These are phyloP conservation scores for Erpornis zantholeuca DNA, from an alignment of 2,113 vertebrate species.

Conservation along the genomic window DNA sequence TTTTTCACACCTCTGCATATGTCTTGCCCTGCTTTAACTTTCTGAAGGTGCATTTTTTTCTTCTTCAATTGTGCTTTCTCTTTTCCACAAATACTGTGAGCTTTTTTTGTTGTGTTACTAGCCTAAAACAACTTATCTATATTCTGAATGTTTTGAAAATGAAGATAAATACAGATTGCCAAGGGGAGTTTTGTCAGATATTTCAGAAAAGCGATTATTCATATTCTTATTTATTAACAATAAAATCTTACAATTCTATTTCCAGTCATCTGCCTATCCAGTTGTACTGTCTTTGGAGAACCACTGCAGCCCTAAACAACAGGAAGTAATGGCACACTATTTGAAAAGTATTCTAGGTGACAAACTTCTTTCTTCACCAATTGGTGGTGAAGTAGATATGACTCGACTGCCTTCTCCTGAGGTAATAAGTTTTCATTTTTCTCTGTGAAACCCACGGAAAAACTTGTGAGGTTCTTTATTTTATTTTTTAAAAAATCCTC, in stretches of 20 bases:
- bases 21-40: not conserved
- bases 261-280: constrained; percentile 83
- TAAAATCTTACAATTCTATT: not conserved
- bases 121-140: not conserved
- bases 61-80: not conserved
- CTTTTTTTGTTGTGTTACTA: not conserved
- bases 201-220: not conserved
- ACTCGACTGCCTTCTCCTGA: constrained; percentile 82
- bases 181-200: not conserved
- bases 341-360: constrained; percentile 77
- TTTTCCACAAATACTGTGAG: not conserved
- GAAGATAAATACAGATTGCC: not conserved
- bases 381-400: constrained; percentile 49
- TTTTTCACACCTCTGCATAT: not conserved
- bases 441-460: not conserved
- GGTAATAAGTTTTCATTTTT: constrained; percentile 65
- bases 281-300: constrained; percentile 90
- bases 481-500: not conserved
- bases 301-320: constrained; percentile 83
- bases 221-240: not conserved
- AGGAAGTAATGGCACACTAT: constrained; percentile 80
- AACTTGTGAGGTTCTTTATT: fast-evolving
- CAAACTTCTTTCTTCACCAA: constrained; percentile 68
- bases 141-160: not conserved
- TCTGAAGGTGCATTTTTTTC: not conserved